These are phyloP conservation scores for Ormyrus nitidulus DNA, from an alignment of 2,888 invertebrate genomes.

Conservation along the genomic window DNA sequence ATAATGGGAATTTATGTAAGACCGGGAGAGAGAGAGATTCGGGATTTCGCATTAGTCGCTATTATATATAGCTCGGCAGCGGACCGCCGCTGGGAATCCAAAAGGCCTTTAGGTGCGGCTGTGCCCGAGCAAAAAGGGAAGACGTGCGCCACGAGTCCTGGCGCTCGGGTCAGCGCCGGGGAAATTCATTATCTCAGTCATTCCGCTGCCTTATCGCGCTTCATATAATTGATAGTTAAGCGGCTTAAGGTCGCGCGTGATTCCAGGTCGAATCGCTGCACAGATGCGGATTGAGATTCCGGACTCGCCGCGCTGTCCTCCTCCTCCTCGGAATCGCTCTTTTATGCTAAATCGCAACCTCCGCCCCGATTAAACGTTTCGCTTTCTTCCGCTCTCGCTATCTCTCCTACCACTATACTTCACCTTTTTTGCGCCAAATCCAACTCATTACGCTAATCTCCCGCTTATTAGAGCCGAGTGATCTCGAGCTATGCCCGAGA, in stretches of 20 bases:
- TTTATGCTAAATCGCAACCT: conserved; percentile 25
- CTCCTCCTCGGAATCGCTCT: background rate
- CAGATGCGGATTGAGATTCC: conserved; percentile 36
- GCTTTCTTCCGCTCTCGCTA: too few species aligned
- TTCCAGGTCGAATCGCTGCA: conserved; percentile 40
- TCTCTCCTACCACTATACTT: background rate
- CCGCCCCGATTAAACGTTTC: background rate
- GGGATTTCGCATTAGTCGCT: conserved; percentile 28
- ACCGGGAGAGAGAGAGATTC: conserved; percentile 40
- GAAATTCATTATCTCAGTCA: conserved; percentile 71
- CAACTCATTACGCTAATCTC: too few species aligned
- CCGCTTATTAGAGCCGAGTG: too few species aligned
- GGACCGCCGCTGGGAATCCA: background rate
- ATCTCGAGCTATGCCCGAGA: too few species aligned
- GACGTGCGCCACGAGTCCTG: background rate
- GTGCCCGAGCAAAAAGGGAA: conserved; percentile 15
- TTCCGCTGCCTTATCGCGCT: conserved; percentile 58
- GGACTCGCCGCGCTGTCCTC: background rate
- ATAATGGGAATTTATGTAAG: conserved; percentile 47
- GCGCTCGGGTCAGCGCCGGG: conserved; percentile 53
- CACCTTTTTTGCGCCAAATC: too few species aligned
- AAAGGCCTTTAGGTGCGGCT: conserved; percentile 8
- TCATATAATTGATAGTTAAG: conserved; percentile 69
- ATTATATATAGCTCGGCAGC: conserved; percentile 15
- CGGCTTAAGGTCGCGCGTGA: conserved; percentile 57